These are phyloP conservation scores for Micoletzkya japonica DNA, from an alignment of 2,888 invertebrate species.

Conservation along the genomic window DNA sequence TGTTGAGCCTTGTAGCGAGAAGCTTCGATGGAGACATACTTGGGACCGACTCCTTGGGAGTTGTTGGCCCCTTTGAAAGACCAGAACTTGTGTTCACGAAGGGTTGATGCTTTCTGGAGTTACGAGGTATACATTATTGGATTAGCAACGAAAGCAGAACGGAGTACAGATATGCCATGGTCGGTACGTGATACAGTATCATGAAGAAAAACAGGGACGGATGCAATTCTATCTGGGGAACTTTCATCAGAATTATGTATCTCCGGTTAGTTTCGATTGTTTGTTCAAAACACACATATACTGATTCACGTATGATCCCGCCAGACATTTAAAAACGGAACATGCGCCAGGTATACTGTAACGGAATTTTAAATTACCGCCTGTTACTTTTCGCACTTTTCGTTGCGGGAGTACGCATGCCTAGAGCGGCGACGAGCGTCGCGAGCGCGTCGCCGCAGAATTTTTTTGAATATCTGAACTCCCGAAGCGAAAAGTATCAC, in stretches of 20 bases:
- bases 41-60: slow-evolving; percentile 23
- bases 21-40: background rate
- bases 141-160: background rate
- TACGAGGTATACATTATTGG: slow-evolving; percentile 1
- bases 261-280: slow-evolving; percentile 30
- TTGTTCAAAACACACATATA: background rate
- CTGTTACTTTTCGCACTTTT: too few species aligned
- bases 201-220: slow-evolving; percentile 84
- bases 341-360: too few species aligned
- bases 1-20: background rate
- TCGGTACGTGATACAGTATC: slow-evolving; percentile 83
- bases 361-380: too few species aligned
- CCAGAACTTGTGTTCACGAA: background rate
- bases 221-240: slow-evolving; percentile 62
- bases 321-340: background rate
- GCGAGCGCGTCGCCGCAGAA: too few species aligned
- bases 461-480: too few species aligned
- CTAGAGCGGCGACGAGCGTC: too few species aligned
- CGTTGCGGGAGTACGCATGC: too few species aligned
- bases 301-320: background rate
- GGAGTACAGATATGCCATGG: slow-evolving; percentile 51
- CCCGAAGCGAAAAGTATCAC: too few species aligned
- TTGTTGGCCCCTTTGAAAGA: slow-evolving; percentile 16
- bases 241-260: slow-evolving; percentile 37
- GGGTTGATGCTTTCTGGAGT: slow-evolving; percentile 19